A percentile compares a stretch with the other conserved stretches of the same genome.
Conservation (phyloP, 2,888 invertebrate species). For the Glaucopsyche alexis region DNA sequence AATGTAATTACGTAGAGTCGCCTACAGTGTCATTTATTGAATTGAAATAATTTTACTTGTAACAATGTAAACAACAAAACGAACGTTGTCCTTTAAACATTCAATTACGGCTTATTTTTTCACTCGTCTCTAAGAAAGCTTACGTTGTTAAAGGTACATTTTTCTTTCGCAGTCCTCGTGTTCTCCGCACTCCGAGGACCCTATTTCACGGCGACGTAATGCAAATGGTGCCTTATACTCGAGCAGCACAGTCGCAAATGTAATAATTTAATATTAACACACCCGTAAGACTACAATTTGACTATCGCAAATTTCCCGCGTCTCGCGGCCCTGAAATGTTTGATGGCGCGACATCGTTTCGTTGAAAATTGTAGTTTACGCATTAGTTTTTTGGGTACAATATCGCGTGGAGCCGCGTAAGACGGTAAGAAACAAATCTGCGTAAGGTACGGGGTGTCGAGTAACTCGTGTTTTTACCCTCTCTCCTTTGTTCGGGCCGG, state of each 20-base stretch:
- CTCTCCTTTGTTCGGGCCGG: conserved; percentile 79
- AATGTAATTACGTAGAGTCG: neutral
- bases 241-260: conserved; percentile 73
- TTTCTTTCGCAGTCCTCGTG: conserved; percentile 77
- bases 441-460: conserved; percentile 79
- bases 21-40: neutral
- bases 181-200: conserved; percentile 70
- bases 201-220: conserved; percentile 57
- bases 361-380: conserved; percentile 57
- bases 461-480: conserved; percentile 81
- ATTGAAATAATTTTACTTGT: neutral
- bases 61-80: conserved; percentile 50
- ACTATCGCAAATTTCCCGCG: conserved; percentile 79
- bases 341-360: conserved; percentile 49
- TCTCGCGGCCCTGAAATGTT: conserved; percentile 59
- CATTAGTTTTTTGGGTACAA: conserved; percentile 55
- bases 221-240: conserved; percentile 70
- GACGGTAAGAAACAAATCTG: conserved; percentile 77
- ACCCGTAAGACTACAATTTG: conserved; percentile 79
- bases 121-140: conserved; percentile 71
- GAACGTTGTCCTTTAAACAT: conserved; percentile 77
- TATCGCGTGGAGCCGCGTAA: conserved; percentile 52
- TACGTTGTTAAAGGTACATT: conserved; percentile 78
- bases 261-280: conserved; percentile 73
- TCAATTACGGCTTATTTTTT: conserved; percentile 78